Evolutionary conservation across 2,113 vertebrate species (phyloP), one percentile per base, ranked within the genome.

Genomic region (Opisthocomus hoazin): DNA sequence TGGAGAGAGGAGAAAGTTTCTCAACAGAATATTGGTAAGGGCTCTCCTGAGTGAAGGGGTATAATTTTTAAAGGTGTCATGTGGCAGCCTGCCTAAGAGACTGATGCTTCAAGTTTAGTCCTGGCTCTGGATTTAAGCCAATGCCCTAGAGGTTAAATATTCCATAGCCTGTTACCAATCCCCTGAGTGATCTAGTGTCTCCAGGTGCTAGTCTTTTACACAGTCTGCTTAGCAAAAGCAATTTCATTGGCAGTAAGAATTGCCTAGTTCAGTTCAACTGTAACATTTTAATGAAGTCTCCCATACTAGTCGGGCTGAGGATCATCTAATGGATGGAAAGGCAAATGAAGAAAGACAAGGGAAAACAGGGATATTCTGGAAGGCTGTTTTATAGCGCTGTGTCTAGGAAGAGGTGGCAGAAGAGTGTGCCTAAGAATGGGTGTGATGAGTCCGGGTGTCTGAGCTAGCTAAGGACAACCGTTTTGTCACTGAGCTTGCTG

Each of bases 221-320:
- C 80, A 84, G 76, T 60, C n/a, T 83, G 61, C 84, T 93, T 51
- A 79, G 36, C 69, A 77, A 92, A 93, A 87, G 85, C 79, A 87
- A 48, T 95, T 97, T 78, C 80, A 76, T 22, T 95, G 92, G 88
- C 95, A 94, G 74, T 65, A 56, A 61, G 84, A 45, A 82, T 85
- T 4, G 0, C 48, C 91, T 46, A 36, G 89, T 95, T 89, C 80
- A 53, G 69, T 89, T 68, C 89, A 92, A 87, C 60, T 89, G 94
- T 93, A 92, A 91, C 93, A 75, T 95, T 96, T 93, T 93, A 93
- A 97, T 94, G 92, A 94, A 95, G 86, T 90, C 89, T 89, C 65
- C 93, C 34, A 15, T 71, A 71, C 9, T 39, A 61, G 22, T 71
- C 1, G 0, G 65, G 48, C 84, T 94, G 89, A 84, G 53, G 39